Base-by-base conservation (phyloP, 2,113 vertebrate species). In the Garra rufa region DNA sequence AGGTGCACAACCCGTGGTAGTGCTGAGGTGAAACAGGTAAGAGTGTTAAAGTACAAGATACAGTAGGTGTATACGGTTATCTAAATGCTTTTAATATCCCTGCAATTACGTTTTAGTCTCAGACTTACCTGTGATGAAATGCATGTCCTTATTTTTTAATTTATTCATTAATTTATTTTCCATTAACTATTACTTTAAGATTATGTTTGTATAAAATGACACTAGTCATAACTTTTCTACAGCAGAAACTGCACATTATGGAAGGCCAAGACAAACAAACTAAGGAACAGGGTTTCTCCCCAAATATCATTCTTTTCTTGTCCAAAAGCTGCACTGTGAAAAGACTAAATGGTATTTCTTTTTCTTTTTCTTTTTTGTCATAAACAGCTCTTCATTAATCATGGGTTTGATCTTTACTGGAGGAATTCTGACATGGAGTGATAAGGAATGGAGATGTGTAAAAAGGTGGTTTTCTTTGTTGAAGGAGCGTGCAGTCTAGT, bases 391-490 rank as follows among this genome's bases (percentile, higher is more conserved):
- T 92, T 92, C 89, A 92, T 87, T 91, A 92, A 90, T 94, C 91
- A 92, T 88, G 92, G 93, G 92, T 87, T 63, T 86, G 94, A 95
- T 97, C 94, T 95, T 92, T 96, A 95, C 95, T 95, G 96, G 94
- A 97, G 96, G 94, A 97, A 74, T 73, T 95, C 96, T 90, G 95
- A 70, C 65, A 94, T 96, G 95, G 94, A 96, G 94, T 92, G 94
- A 92, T 94, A 96, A 97, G 96, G 96, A 98, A 97, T 97, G 96
- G 94, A 96, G 94, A 97, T 92, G 96, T 97, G 96, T 98, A 97
- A 96, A 97, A 98, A 96, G 95, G 94, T 94, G 95, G 94, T 91
- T 89, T 88, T 89, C 71, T 65, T 87, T 87, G 87, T n/a, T 88
- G 88, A 94, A 91, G 94, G 78, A 76, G 81, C 91, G 70, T 8